Percentiles rank a stretch among this genome's conserved stretches.
Evolutionary conservation across 2,888 invertebrate genomes (phyloP).

Genomic region (Unio delphinus): DNA sequence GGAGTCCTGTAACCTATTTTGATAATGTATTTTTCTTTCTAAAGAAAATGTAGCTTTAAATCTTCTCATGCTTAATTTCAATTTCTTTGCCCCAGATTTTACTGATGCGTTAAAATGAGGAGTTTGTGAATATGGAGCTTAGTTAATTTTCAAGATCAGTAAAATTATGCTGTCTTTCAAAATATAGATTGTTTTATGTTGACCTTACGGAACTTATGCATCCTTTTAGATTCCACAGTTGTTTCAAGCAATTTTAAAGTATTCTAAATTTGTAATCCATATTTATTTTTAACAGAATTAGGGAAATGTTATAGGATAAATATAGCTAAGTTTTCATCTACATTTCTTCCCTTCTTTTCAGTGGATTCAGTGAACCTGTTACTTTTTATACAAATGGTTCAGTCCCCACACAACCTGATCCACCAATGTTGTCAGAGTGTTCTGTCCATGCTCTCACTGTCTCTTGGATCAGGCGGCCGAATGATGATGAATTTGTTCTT

Average conservation of each 20-base stretch:
- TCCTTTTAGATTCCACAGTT: not conserved
- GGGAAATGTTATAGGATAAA: not conserved
- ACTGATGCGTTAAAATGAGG: too few species aligned
- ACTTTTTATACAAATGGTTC: conserved; percentile 81
- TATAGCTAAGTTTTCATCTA: not conserved
- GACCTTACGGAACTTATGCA: too few species aligned
- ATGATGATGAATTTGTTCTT: conserved; percentile 86
- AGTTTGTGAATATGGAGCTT: too few species aligned
- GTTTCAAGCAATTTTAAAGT: too few species aligned
- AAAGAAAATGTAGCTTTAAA: too few species aligned
- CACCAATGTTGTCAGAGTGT: conserved; percentile 81
- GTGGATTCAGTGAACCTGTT: conserved; percentile 69
- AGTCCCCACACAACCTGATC: conserved; percentile 84
- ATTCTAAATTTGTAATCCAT: not conserved
- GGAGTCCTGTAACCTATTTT: too few species aligned
- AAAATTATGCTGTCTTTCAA: too few species aligned
- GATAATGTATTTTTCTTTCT: too few species aligned
- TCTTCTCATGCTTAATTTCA: too few species aligned
- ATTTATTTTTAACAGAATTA: not conserved
- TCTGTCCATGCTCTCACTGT: conserved; percentile 79
- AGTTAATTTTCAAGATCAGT: too few species aligned
- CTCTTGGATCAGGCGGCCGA: conserved; percentile 82
- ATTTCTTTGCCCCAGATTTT: too few species aligned
- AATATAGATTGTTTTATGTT: too few species aligned
- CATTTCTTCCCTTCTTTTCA: conserved; percentile 36